Conservation (phyloP, 2,888 invertebrate species). For the Oxystoma pomonae region DNA sequence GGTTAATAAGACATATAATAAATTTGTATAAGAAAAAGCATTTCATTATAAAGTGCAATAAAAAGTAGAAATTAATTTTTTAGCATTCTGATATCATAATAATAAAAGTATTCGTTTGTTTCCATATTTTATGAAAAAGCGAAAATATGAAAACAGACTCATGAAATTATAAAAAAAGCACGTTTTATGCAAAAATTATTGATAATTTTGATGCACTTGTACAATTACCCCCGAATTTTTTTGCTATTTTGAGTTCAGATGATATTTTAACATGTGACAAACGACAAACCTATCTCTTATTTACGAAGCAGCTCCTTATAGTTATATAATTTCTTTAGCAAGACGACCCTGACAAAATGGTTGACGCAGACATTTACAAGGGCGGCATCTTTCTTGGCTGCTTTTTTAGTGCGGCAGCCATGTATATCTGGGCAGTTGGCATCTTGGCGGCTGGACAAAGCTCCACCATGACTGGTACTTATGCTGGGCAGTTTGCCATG, state of each 20-base stretch:
- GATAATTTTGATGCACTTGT: too few relatives aligned
- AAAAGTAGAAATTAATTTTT: too few relatives aligned
- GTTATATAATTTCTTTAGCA: constrained; percentile 21
- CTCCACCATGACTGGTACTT: constrained; percentile 77
- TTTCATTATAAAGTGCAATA: too few relatives aligned
- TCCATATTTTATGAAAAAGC: too few relatives aligned
- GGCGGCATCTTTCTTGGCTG: constrained; percentile 73
- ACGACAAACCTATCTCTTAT: constrained; percentile 18
- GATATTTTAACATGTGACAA: constrained; percentile 20
- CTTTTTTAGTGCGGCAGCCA: constrained; percentile 66
- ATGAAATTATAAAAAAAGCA: too few relatives aligned
- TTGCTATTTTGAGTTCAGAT: constrained; percentile 7
- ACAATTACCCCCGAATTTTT: too few relatives aligned
- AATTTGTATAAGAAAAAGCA: too few relatives aligned
- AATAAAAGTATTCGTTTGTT: too few relatives aligned
- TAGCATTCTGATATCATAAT: too few relatives aligned
- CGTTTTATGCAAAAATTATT: too few relatives aligned
- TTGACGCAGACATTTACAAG: constrained; percentile 66
- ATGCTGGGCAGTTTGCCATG: constrained; percentile 85
- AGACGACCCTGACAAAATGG: constrained; percentile 47
- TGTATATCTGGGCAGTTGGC: constrained; percentile 82
- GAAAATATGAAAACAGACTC: too few relatives aligned
- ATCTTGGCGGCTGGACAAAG: constrained; percentile 77
- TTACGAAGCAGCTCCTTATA: constrained; percentile 15
- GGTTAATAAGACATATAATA: too few relatives aligned